Evolutionary conservation across 1,140 invertebrate genomes (phyloP).

Genomic region (Drosophila nebulosa): DNA sequence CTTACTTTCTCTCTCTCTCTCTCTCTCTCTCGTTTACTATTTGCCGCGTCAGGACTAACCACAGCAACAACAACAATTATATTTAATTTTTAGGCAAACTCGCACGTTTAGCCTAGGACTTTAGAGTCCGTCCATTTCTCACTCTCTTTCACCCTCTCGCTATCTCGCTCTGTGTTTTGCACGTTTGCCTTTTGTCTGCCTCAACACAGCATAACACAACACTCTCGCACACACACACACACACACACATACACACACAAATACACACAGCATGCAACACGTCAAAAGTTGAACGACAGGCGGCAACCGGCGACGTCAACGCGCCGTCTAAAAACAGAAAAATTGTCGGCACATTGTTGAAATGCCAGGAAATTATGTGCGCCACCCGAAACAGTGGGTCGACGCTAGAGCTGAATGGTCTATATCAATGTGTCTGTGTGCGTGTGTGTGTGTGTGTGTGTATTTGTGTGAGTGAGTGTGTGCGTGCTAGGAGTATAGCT

Average conservation of each 20-base stretch:
- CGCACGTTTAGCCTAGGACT: slow-evolving; percentile 43
- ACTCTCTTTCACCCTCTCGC: not conserved
- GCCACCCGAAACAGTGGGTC: slow-evolving; percentile 9
- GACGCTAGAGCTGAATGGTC: not conserved
- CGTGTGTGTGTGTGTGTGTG: not conserved
- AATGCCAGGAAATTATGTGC: slow-evolving; percentile 72
- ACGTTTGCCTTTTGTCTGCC: slow-evolving; percentile 53
- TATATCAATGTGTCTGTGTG: not conserved
- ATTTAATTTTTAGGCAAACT: slow-evolving; percentile 70
- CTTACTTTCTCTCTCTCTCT: slow-evolving; percentile 2
- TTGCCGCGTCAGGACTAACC: slow-evolving; percentile 9
- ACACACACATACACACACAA: not conserved
- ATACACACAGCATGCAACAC: slow-evolving; percentile 56
- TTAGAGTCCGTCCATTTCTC: not conserved
- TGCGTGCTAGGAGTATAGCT: not conserved
- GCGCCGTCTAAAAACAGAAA: slow-evolving; percentile 63
- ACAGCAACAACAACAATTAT: slow-evolving; percentile 57
- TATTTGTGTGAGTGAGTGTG: too few relatives aligned
- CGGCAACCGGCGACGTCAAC: slow-evolving; percentile 49
- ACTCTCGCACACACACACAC: not conserved
- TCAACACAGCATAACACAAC: slow-evolving; percentile 10
- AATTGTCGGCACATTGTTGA: slow-evolving; percentile 71
- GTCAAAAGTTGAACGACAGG: slow-evolving; percentile 71
- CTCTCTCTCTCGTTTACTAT: not conserved
- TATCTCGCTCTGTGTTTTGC: not conserved